Evolutionary conservation across 2,797 vertebrate species (phyloP), one percentile per base, ranked within the genome.

Genomic region (Streptopelia turtur): DNA sequence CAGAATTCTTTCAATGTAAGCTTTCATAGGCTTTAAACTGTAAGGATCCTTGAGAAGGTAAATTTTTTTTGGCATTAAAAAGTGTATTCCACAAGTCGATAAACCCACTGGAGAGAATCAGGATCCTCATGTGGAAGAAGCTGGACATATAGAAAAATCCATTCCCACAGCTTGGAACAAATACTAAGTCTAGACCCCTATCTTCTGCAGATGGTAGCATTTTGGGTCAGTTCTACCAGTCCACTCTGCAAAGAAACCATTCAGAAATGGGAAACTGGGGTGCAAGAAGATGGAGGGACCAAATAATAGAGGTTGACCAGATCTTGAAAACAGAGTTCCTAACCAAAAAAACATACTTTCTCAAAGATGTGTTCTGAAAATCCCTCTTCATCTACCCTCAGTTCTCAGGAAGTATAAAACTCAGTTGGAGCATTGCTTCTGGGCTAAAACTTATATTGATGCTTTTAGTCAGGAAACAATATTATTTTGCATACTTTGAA

Each of bases 401-500:
- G 1, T 85, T 93, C 84, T 80, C 52, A 83, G 30, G 41, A 75
- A 41, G 43, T 24, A 33, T 21, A 76, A 84, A 64, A 79, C 59
- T 88, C 49, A 39, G 52, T 39, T 27, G 47, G 30, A 94, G 75
- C 30, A 69, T n/a, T 33, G 30, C 59, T 90, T 95, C 70, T 80
- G 11, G 16, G n/a, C 17, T 87, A 81, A 89, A 92, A 83, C 83
- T 78, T 94, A 4, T 49, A 83, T 47, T 10, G 6, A 81, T 63
- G 4, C 21, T 89, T 82, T 93, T 71, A 94, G 83, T 71, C 49
- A 87, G 37, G 81, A 85, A 87, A 57, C 45, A 87, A 85, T 87
- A 87, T 93, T 82, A 45, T 55, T 93, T 90, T 93, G 75, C 56
- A 85, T 83, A 75, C 35, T 91, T 92, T 68, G 50, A 77, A 31